Conservation (phyloP, 2,113 vertebrate species). For the Peromyscus leucopus region DNA sequence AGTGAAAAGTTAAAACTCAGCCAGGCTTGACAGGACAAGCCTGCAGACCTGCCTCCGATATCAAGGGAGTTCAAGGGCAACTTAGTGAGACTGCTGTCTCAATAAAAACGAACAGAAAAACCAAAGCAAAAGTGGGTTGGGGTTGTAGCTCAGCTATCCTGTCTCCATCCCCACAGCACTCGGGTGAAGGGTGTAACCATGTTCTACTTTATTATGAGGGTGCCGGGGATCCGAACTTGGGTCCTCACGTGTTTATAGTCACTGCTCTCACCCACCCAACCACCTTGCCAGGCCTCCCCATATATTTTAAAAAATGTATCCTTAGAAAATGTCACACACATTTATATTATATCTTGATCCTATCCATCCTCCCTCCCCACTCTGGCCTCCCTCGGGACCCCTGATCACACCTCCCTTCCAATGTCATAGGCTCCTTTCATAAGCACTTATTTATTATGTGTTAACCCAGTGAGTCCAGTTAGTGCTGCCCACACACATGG, state of each 20-base stretch:
- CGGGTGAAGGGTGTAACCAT: not conserved
- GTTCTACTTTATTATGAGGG: not conserved
- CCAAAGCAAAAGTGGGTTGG: not conserved
- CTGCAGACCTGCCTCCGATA: not conserved
- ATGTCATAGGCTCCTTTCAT: not conserved
- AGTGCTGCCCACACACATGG: not conserved
- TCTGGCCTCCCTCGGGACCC: not conserved
- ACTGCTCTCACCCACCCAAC: not conserved
- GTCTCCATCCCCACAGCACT: too few species aligned
- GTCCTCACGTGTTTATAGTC: not conserved
- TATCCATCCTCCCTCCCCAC: not conserved
- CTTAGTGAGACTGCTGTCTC: not conserved
- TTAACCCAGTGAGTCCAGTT: not conserved
- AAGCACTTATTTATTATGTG: not conserved
- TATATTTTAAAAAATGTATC: not conserved
- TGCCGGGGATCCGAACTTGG: not conserved
- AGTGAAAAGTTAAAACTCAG: not conserved
- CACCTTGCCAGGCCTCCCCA: not conserved
- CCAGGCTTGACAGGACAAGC: not conserved
- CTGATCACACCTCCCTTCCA: too few species aligned
- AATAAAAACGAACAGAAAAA: not conserved
- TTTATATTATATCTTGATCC: not conserved
- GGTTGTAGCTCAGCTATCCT: too few species aligned
- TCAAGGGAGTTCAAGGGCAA: not conserved
- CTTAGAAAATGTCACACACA: not conserved